Evolutionary conservation across 1,140 invertebrate species (phyloP), one percentile per base, ranked within the genome.

Genomic region (Drusus annulatus): DNA sequence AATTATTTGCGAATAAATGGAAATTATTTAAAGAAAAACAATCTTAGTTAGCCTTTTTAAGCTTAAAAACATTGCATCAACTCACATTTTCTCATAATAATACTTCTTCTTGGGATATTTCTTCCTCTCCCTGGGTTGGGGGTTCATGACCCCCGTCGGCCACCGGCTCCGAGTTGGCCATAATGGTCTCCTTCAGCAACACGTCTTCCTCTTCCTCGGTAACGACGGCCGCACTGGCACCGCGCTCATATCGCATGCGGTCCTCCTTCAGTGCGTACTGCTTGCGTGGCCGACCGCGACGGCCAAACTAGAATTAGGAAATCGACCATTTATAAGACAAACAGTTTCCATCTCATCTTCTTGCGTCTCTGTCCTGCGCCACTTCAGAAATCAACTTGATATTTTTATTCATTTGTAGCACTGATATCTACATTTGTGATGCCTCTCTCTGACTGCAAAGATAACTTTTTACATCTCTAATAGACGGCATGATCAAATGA

Each of bases 71-170:
- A 28, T 5, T n/a, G n/a, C n/a, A n/a, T 5, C 25, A 56, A 86
- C 88, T 88, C 62, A 90, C 89, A 87, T 87, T 81, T 89, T 89
- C 31, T 88, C 88, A 86, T 90, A 90, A 31, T 86, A 84, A 84
- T 90, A 90, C 84, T 87, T 87, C 84, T 86, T 88, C n/a, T 85
- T 86, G 15, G 81, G 77, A 1, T 79, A 71, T 21, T 81, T 83
- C 75, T 78, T 77, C 31, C 86, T 85, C 76, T 87, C 87, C 80
- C 86, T 87, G 0, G 86, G 85, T 62, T 89, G 87, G 0, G 88
- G 87, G 23, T 89, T 88, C 0, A 89, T 84, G 16, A 89, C 85
- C 28, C n/a, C 88, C 86, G 8, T 89, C 88, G 0, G 88, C 86
- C 8, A 90, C 88, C 0, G 89, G 88, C 79, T 89, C 88, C 0